phyloP scores from a whole-genome alignment of 2,113 vertebrate genomes.

The Carassius gibelio region DNA sequence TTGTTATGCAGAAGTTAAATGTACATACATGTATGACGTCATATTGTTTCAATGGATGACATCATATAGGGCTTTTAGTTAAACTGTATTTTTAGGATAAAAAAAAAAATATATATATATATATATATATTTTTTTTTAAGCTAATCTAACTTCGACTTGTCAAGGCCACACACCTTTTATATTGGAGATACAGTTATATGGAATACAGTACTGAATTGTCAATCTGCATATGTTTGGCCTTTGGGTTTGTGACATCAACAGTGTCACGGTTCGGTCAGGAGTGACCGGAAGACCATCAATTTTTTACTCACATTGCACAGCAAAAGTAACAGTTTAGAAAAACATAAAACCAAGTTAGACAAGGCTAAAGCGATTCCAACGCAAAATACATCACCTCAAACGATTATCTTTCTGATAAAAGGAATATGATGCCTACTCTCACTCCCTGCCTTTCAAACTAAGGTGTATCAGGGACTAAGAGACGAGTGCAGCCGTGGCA shows the following conservation, averaged over 20 bases:
- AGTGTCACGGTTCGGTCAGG: not conserved
- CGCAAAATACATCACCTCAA: constrained; percentile 22
- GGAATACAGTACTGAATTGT: constrained; percentile 4
- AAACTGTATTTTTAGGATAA: not conserved
- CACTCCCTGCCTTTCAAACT: not conserved
- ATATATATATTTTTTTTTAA: not conserved
- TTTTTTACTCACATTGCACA: not conserved
- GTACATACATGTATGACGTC: not conserved
- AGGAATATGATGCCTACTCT: constrained; percentile 2
- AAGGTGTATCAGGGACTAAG: not conserved
- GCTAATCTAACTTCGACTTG: not conserved
- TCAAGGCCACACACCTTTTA: not conserved
- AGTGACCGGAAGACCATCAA: not conserved
- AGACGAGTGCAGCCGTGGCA: not conserved
- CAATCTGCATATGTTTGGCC: not conserved
- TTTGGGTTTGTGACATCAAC: not conserved
- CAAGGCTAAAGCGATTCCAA: constrained; percentile 1
- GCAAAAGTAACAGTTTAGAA: constrained; percentile 31
- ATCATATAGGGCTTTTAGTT: too few relatives aligned
- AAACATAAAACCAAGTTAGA: not conserved
- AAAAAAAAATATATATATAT: not conserved
- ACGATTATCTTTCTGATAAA: constrained; percentile 8
- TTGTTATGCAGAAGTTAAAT: not conserved
- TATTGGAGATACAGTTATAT: not conserved
- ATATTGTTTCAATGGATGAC: not conserved